A percentile compares a stretch with the other conserved stretches of the same genome.
These are phyloP conservation scores for Jacana jacana DNA, from an alignment of 2,113 vertebrate species.

Conservation along the genomic window DNA sequence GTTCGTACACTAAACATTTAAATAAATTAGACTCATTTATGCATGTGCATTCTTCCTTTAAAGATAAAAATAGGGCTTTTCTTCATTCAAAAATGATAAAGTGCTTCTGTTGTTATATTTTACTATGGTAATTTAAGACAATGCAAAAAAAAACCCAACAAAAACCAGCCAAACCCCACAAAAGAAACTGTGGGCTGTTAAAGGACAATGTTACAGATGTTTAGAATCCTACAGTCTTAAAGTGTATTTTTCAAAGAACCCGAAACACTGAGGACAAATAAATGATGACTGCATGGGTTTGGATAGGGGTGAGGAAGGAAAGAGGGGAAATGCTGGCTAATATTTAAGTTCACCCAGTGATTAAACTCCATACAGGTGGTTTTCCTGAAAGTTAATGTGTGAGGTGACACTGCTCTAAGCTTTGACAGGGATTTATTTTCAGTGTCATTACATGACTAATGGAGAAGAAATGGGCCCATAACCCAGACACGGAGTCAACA, in stretches of 20 bases:
- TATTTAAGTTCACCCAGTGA: not conserved
- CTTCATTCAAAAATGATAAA: slow-evolving; percentile 58
- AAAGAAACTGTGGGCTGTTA: not conserved
- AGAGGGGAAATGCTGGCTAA: not conserved
- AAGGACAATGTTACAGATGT: not conserved
- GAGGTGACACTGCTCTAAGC: not conserved
- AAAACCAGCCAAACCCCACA: not conserved
- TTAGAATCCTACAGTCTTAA: not conserved
- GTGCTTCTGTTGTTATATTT: not conserved
- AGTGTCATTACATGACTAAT: not conserved
- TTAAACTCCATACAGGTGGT: not conserved
- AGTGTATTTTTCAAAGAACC: not conserved
- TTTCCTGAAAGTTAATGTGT: not conserved
- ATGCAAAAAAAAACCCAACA: not conserved
- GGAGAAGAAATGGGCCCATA: not conserved
- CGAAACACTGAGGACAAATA: not conserved
- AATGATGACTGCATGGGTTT: not conserved
- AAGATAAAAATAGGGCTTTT: slow-evolving; percentile 34
- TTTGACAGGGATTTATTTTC: not conserved
- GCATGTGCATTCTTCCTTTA: slow-evolving; percentile 10
- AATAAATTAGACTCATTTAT: slow-evolving; percentile 39
- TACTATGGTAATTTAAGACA: not conserved
- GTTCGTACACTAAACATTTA: slow-evolving; percentile 31
- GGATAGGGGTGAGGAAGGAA: not conserved
- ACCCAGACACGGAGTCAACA: not conserved